Evolutionary conservation across 2,888 invertebrate species (phyloP), one percentile per base, ranked within the genome.

Genomic region (Amphipoea oculea): DNA sequence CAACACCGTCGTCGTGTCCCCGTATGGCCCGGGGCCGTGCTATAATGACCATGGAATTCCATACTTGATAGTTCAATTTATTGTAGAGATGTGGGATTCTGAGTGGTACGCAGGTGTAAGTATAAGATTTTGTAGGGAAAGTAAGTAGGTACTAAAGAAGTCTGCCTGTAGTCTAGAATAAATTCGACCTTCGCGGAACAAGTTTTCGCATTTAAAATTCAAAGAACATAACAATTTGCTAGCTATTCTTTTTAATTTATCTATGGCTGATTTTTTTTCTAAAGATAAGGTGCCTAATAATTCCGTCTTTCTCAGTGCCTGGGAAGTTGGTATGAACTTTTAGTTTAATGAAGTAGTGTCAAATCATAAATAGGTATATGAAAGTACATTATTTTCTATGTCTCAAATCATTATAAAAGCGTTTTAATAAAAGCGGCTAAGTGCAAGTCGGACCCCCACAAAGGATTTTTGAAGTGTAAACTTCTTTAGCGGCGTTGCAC

Each of bases 11-110:
- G 63, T 20, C 36, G 42, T 81, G 69, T 88, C 89, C 89, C 89
- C 83, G 73, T 85, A 70, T 68, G 85, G 48, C 88, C 82, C 86
- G 84, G 89, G 89, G 89, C 89, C 81, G 84, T 87, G 88, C 88
- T 88, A 89, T 89, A 92, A 92, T 93, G 89, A 88, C 86, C 86
- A 86, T 89, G 89, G 90, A 91, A 93, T 93, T 92, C 91, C 91
- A 84, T 88, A 90, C 81, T 86, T 91, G 89, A 90, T 91, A 88
- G 88, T 89, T 84, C 81, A 88, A 89, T 91, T 91, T 89, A 86
- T 88, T 87, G 77, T 77, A 72, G 74, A 73, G 78, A 84, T 83
- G 68, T 81, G 17, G 73, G 78, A 85, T 78, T 80, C 76, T 67
- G 78, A 66, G 9, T 73, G 45, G 40, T 36, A 67, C 9, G 63